phyloP scores from a whole-genome alignment of 2,113 vertebrate species.

The Butastur rufipennis region DNA sequence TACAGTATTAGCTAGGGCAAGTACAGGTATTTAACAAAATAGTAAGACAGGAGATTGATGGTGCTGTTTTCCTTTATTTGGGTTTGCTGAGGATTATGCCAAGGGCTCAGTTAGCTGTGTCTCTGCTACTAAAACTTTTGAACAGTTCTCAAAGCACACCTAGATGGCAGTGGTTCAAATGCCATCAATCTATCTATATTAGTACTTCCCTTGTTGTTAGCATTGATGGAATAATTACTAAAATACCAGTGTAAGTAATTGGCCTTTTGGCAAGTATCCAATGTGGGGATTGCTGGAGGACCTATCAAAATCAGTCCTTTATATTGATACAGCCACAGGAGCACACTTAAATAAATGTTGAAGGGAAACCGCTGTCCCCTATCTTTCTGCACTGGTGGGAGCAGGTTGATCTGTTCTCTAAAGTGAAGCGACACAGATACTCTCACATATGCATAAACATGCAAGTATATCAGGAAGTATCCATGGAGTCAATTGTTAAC shows the following conservation, averaged over 20 bases:
- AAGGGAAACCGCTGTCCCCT: not conserved
- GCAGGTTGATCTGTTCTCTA: not conserved
- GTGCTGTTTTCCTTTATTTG: not conserved
- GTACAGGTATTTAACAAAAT: not conserved
- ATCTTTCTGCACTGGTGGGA: not conserved
- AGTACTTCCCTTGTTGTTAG: not conserved
- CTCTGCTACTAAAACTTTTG: not conserved
- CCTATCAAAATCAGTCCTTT: not conserved
- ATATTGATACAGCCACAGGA: not conserved
- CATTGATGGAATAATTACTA: not conserved
- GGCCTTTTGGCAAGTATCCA: not conserved
- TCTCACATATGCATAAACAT: not conserved
- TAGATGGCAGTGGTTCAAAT: not conserved
- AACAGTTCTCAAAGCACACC: not conserved
- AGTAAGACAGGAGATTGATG: not conserved
- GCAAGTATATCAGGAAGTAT: not conserved
- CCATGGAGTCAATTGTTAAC: not conserved
- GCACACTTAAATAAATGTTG: not conserved
- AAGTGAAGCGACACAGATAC: not conserved
- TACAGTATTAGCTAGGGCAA: not conserved
- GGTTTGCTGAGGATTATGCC: not conserved
- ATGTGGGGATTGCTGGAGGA: not conserved
- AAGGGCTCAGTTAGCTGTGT: not conserved
- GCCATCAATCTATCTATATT: not conserved
- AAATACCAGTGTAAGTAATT: not conserved